Percentiles rank a stretch among this genome's conserved stretches.
Conservation (phyloP, 2,888 invertebrate genomes). For the Ptilodon capucinus region DNA sequence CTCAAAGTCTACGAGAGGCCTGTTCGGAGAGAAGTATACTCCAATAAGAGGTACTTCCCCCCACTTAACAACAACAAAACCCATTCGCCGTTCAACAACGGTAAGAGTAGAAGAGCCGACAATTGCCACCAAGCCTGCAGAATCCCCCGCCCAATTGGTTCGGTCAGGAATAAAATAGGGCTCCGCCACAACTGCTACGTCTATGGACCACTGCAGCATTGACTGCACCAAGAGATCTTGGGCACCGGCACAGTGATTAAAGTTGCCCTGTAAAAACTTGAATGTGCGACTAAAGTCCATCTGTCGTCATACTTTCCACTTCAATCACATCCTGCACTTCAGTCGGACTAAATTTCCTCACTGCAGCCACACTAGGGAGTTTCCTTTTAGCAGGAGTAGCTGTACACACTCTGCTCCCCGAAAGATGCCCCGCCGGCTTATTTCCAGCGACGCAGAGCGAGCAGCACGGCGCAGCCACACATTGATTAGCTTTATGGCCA, state of each 20-base stretch:
- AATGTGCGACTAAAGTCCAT: neutral
- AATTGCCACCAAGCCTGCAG: neutral
- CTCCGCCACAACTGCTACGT: neutral
- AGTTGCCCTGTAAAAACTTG: neutral
- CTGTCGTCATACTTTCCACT: too few species aligned
- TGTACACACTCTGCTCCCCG: too few species aligned
- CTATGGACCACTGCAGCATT: conserved; percentile 1
- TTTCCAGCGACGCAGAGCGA: too few species aligned
- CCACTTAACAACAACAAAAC: neutral
- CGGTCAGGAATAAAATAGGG: neutral
- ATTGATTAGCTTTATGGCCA: too few species aligned
- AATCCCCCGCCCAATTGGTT: neutral
- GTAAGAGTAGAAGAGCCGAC: neutral
- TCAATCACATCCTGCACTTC: too few species aligned
- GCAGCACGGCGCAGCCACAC: too few species aligned
- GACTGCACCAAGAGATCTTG: conserved; percentile 1
- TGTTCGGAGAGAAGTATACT: too few species aligned
- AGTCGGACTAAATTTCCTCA: too few species aligned
- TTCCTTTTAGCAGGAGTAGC: too few species aligned
- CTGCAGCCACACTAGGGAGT: too few species aligned
- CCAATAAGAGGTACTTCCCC: neutral
- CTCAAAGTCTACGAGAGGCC: conserved; percentile 4
- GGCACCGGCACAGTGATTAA: neutral
- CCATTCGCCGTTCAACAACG: neutral
- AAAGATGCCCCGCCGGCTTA: too few species aligned